Conservation (phyloP, 2,797 vertebrate species). For the Euthynnus affinis region DNA sequence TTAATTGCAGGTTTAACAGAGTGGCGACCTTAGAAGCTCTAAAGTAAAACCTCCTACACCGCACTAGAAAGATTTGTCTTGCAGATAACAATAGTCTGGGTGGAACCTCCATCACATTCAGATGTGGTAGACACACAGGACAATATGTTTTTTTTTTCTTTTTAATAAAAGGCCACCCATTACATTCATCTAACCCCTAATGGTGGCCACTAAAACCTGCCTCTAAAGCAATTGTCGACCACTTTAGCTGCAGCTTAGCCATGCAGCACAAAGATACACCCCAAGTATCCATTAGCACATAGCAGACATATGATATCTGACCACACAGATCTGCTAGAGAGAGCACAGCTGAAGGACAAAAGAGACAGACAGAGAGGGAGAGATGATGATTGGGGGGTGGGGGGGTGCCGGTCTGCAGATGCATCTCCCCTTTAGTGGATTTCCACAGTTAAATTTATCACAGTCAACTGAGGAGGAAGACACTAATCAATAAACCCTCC, state of each 20-base stretch:
- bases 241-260: conserved; percentile 28
- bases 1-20: conserved; percentile 57
- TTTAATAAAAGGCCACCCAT: background rate
- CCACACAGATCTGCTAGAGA: conserved; percentile 68
- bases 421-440: conserved; percentile 62
- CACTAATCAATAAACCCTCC: conserved; percentile 72
- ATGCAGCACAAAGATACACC: conserved; percentile 33
- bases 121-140: too few relatives aligned
- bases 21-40: conserved; percentile 34
- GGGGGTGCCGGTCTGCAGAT: conserved; percentile 26
- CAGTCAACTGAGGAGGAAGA: conserved; percentile 70
- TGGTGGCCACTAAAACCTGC: conserved; percentile 13
- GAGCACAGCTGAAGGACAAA: conserved; percentile 79
- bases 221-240: conserved; percentile 10
- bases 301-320: conserved; percentile 79
- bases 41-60: conserved; percentile 40
- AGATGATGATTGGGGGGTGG: conserved; percentile 37
- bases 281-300: conserved; percentile 73
- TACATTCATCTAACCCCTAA: background rate
- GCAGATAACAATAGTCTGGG: background rate
- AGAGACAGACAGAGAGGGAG: conserved; percentile 42
- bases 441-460: conserved; percentile 77
- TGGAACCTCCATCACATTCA: background rate
- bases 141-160: background rate
- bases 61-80: conserved; percentile 8